Evolutionary conservation across 2,888 invertebrate species (phyloP), one percentile per base, ranked within the genome.

Genomic region (Graphium colonna): DNA sequence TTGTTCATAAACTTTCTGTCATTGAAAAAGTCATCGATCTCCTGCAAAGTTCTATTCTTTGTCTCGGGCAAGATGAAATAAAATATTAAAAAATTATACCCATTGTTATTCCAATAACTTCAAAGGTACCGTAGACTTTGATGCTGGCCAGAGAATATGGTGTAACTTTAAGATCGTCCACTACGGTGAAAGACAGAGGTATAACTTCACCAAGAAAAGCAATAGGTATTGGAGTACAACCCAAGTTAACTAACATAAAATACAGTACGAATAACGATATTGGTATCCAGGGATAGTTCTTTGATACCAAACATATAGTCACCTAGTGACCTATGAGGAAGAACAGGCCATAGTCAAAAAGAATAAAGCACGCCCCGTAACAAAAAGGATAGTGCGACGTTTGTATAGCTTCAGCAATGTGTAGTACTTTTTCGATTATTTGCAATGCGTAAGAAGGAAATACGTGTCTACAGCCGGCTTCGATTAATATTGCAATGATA

Each of bases 131-230:
- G 33, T 80, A 69, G 0, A 81, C 72, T 45, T 75, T 67, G 0
- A 73, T 51, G 41, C 58, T 63, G 0, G 56, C 61, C 1, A 82
- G 51, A 17, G 82, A 57, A 55, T 69, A 65, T 1, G 77, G 73
- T 0, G 79, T 75, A 0, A 73, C 50, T 58, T 82, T 73, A 9
- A 83, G 62, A 1, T 63, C 67, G 2, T 67, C 10, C 59, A 75
- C 67, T 0, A 81, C 39, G 9, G 56, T 52, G 0, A 75, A 2
- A 0, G 77, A 76, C 38, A 84, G 66, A 0, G 84, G 84, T 36
- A 76, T 77, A 3, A 84, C 53, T 60, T 85, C 85, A 0, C 84
- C 84, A 18, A 79, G 54, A 9, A 84, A 64, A 1, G 75, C 73
- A 13, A 80, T 54, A 1, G 84, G 76, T 49, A 84, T 79, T 0